Base-by-base conservation (phyloP, 2,797 vertebrate species). In the Propithecus perrieri region DNA sequence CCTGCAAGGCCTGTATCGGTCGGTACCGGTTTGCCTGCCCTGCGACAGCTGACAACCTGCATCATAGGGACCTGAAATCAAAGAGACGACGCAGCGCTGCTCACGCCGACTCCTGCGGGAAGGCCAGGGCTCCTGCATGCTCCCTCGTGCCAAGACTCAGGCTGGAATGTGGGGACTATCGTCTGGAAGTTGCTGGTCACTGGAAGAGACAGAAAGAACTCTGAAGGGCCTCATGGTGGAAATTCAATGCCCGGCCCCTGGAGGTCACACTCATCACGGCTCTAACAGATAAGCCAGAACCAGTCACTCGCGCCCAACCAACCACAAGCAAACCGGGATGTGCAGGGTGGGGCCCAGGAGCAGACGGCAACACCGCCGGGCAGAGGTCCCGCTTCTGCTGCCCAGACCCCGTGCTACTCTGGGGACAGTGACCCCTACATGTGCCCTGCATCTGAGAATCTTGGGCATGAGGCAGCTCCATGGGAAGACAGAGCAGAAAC, bases 1-100 rank as follows among this genome's bases (percentile, higher is more conserved):
- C 46, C 55, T 9, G 20, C 14, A 7, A 26, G n/a, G 13, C n/a
- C 67, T 18, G 14, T 5, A 1, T 35, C 8, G 20, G 17, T 57
- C 14, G 1, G 26, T 7, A 4, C 33, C 17, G 1, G 2, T 0
- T 11, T n/a, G 22, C 20, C n/a, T 28, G 26, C 50, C 38, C 69
- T 17, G 17, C 0, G 2, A 17, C 8, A 15, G 28, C 15, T 0
- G 0, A 53, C 24, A 22, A 15, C 18, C 22, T 11, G 11, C 59
- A 22, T 7, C 4, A 4, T 0, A 48, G 33, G 7, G 13, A 65
- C 15, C 55, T 33, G 4, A 35, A 46, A n/a, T 48, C 59, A 80
- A 7, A 76, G 53, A 81, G 63, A 10, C 2, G 55, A 10, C 1
- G 2, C 14, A 46, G 15, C 12, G 2, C 11, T 5, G 10, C 65